Conservation (phyloP, 2,888 invertebrate species). For the Microdon myrmicae region DNA sequence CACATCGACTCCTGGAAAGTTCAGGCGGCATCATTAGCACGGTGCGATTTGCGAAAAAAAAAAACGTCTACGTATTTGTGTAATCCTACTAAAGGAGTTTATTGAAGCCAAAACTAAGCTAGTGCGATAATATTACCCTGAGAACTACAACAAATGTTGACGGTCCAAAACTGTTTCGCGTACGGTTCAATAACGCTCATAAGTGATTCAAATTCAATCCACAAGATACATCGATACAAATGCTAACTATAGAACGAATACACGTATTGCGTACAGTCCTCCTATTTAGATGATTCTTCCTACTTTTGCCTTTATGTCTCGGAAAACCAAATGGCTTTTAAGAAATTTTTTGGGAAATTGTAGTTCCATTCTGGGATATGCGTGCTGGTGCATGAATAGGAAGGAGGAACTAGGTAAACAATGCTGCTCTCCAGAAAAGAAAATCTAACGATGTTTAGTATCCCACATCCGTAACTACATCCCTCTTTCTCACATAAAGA, state of each 20-base stretch:
- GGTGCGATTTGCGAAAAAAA: too few species aligned
- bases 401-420: too few species aligned
- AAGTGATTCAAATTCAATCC: neutral
- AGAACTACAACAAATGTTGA: slow-evolving; percentile 47
- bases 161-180: slow-evolving; percentile 29
- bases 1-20: too few species aligned
- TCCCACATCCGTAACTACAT: too few species aligned
- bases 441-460: too few species aligned
- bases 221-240: slow-evolving; percentile 5
- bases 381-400: too few species aligned
- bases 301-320: slow-evolving; percentile 25
- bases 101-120: slow-evolving; percentile 7
- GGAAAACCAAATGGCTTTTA: slow-evolving; percentile 31
- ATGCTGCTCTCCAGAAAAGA: too few species aligned
- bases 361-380: slow-evolving; percentile 27
- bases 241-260: slow-evolving; percentile 19
- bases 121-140: slow-evolving; percentile 2
- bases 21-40: too few species aligned
- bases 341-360: slow-evolving; percentile 40
- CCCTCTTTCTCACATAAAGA: too few species aligned
- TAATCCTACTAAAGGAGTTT: slow-evolving; percentile 27
- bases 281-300: neutral
- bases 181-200: slow-evolving; percentile 34
- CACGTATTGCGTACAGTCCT: neutral
- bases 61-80: too few species aligned